Base-by-base conservation (phyloP, 2,797 vertebrate genomes). In the Sciaenops ocellatus region DNA sequence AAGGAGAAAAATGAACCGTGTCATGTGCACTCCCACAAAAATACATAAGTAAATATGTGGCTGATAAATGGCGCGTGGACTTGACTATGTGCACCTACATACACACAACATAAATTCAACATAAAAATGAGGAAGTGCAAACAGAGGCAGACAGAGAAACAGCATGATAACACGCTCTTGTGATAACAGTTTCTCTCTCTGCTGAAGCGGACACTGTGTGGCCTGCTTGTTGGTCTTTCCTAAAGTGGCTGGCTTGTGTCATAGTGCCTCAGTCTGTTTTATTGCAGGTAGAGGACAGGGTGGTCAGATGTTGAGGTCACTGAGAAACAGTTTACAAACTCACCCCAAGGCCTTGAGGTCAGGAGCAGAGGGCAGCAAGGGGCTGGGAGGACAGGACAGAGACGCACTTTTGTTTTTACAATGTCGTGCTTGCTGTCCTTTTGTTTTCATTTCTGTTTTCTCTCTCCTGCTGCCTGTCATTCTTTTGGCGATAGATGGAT, bases 221-320 rank as follows among this genome's bases (percentile, higher is more conserved):
- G 20, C 47, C 46, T n/a, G 34, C n/a, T 44, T 26, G 47, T 73
- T 80, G 55, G 20, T 75, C 26, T 75, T 76, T 26, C 52, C 56
- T 60, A 47, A 60, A 77, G 52, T 65, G 47, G 46, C 30, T 63
- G 28, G 26, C 26, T 77, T 50, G 15, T 3, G 0, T 78, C 17
- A 9, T 28, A 59, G 69, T 46, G 64, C 38, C 17, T 6, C 20
- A 46, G 55, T 28, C 47, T 47, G 73, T 84, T 88, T 86, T 86
- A 83, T 74, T 76, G 73, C 54, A 78, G 73, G 60, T 71, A 63
- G 51, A 55, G 42, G 71, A 83, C 80, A 87, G 47, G 55, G 42
- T 64, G 79, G 73, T 84, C 77, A 86, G 52, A 87, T 74, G 81
- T 78, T 87, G 41, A 86, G 83, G 81, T 84, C 79, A 76, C 47